Evolutionary conservation across 2,113 vertebrate genomes (phyloP).

Genomic region (Phyllopteryx taeniolatus): DNA sequence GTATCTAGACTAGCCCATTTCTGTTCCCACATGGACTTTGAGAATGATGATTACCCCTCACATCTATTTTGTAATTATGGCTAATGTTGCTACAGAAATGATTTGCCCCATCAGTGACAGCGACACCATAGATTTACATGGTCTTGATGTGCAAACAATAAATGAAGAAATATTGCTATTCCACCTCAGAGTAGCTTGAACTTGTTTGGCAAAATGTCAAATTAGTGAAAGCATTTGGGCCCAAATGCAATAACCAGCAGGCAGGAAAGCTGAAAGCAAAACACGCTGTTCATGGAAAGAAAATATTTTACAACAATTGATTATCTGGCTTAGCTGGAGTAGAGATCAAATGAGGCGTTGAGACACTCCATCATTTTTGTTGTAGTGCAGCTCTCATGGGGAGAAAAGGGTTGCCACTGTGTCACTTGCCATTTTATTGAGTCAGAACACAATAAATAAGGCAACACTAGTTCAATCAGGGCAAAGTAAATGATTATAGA

Average conservation of each 20-base stretch:
- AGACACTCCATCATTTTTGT: conserved; percentile 30
- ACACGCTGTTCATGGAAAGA: conserved; percentile 14
- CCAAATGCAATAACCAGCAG: background rate
- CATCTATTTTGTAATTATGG: conserved; percentile 28
- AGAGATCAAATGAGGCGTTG: conserved; percentile 36
- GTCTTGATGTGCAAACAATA: conserved; percentile 23
- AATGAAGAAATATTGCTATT: background rate
- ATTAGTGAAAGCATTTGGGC: background rate
- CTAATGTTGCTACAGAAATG: conserved; percentile 27
- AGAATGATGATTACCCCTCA: conserved; percentile 26
- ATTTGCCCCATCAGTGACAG: conserved; percentile 11
- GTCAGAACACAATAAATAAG: conserved; percentile 41
- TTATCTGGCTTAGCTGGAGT: conserved; percentile 22
- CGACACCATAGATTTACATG: conserved; percentile 3
- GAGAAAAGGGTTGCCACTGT: conserved; percentile 24
- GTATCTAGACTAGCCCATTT: conserved; percentile 16
- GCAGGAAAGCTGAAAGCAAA: background rate
- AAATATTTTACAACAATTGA: conserved; percentile 39
- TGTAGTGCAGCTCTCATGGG: conserved; percentile 11
- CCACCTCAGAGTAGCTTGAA: background rate
- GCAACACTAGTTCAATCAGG: conserved; percentile 44
- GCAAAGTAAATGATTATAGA: conserved; percentile 54
- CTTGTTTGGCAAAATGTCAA: background rate
- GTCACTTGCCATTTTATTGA: conserved; percentile 26
- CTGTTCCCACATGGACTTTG: conserved; percentile 8